Evolutionary conservation across 2,113 vertebrate species (phyloP).

Genomic region (Heterotis niloticus): DNA sequence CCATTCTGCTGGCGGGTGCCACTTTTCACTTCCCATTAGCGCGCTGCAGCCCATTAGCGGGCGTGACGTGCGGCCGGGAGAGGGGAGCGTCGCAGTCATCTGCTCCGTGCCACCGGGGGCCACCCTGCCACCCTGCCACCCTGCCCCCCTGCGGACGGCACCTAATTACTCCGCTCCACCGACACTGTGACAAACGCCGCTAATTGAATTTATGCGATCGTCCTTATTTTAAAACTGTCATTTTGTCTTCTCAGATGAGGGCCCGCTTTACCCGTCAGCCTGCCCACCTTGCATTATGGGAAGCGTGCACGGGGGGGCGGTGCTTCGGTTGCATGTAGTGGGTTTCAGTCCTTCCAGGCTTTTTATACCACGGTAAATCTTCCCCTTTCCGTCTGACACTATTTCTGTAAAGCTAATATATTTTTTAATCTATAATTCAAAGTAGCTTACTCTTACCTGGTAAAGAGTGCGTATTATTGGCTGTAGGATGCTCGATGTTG

Average conservation of each 20-base stretch:
- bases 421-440: too few species aligned
- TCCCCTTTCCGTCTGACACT: too few species aligned
- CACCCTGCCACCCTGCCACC: constrained; percentile 17
- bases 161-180: constrained; percentile 58
- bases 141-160: constrained; percentile 24
- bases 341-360: too few species aligned
- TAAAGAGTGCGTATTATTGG: background rate
- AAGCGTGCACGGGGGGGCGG: constrained; percentile 47
- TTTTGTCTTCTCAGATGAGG: constrained; percentile 66
- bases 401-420: too few species aligned
- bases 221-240: constrained; percentile 83
- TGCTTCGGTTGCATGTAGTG: background rate
- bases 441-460: too few species aligned
- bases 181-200: constrained; percentile 75
- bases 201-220: constrained; percentile 90
- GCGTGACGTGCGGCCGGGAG: constrained; percentile 71
- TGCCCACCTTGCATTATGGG: constrained; percentile 20
- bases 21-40: constrained; percentile 65
- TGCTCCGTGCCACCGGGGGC: constrained; percentile 74
- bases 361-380: too few species aligned
- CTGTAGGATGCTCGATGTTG: too few species aligned
- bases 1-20: constrained; percentile 27
- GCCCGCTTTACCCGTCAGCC: constrained; percentile 47
- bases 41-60: constrained; percentile 73
- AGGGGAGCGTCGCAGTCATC: constrained; percentile 81